A percentile compares a stretch with the other conserved stretches of the same genome.
Conservation (phyloP, 2,113 vertebrate genomes). For the Formicarius rufipectus region DNA sequence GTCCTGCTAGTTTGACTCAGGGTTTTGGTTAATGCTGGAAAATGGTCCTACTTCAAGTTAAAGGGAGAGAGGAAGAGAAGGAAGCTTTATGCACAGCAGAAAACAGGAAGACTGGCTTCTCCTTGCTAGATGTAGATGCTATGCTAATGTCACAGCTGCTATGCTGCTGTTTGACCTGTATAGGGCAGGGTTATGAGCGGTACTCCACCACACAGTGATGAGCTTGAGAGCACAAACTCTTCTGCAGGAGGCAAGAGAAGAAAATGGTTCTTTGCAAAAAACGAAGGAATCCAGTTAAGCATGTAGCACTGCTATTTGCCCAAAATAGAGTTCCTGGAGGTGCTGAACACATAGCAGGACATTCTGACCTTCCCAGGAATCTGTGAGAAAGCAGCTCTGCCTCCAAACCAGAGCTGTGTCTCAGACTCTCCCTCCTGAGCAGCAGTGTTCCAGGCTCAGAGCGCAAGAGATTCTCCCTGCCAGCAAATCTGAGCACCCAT, state of each 20-base stretch:
- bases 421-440: background rate
- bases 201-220: rapidly evolving
- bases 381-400: background rate
- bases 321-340: background rate
- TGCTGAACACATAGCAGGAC: background rate
- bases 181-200: background rate
- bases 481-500: background rate
- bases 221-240: background rate
- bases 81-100: background rate
- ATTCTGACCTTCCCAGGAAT: background rate
- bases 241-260: background rate
- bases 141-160: background rate
- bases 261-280: background rate
- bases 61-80: background rate
- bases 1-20: background rate
- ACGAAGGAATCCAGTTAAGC: background rate
- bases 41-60: background rate
- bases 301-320: background rate
- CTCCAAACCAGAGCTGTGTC: background rate
- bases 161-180: background rate
- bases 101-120: background rate
- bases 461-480: background rate
- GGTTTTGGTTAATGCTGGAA: background rate
- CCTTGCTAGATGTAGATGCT: background rate
- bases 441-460: background rate